phyloP scores from a whole-genome alignment of 2,888 invertebrate genomes.

The Macrosiphum euphorbiae region DNA sequence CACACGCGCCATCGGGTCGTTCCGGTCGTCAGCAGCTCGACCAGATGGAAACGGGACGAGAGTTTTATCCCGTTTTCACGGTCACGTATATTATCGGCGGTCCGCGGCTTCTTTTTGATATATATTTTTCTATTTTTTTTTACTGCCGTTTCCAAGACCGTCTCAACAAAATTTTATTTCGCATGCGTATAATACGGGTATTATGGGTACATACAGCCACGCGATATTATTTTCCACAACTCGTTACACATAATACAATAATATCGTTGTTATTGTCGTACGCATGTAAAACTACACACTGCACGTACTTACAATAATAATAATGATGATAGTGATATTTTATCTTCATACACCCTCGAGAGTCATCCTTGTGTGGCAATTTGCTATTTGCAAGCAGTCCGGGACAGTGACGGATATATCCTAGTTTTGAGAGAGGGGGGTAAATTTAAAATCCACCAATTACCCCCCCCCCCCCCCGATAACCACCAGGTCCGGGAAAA shows the following conservation, averaged over 20 bases:
- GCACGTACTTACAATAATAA: background rate
- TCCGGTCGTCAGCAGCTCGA: background rate
- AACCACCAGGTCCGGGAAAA: background rate
- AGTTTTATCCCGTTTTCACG: constrained; percentile 52
- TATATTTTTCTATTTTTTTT: constrained; percentile 17
- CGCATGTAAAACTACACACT: background rate
- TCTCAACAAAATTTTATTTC: background rate
- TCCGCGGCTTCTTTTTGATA: constrained; percentile 57
- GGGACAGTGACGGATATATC: no score
- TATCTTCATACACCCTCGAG: background rate
- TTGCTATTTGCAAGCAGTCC: background rate
- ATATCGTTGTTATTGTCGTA: background rate
- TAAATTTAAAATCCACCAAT: no score
- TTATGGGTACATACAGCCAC: background rate
- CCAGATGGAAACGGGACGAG: background rate
- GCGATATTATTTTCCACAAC: background rate
- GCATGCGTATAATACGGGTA: background rate
- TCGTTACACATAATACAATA: background rate
- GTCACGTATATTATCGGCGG: constrained; percentile 40
- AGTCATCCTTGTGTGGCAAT: background rate
- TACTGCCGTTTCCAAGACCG: constrained; percentile 22
- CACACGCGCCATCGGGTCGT: constrained; percentile 28
- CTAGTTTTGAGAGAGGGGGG: no score
- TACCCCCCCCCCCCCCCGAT: no score
- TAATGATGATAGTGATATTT: background rate